Percentiles rank a stretch among this genome's conserved stretches.
Evolutionary conservation across 2,113 vertebrate genomes (phyloP).

Genomic region (Pseudorectes ferrugineus): DNA sequence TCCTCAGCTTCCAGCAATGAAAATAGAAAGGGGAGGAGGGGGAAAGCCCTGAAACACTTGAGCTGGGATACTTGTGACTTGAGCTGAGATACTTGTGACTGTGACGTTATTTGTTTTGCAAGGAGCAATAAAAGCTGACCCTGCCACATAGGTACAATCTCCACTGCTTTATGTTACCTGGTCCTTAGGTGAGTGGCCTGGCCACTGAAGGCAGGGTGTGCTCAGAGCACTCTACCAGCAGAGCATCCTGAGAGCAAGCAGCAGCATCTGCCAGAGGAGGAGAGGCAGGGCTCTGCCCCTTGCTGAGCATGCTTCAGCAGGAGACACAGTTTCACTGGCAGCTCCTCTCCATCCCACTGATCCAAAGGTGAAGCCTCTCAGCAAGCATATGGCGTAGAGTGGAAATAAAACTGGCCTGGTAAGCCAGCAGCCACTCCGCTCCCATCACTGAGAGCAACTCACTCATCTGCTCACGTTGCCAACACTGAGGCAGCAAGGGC

Average conservation of each 20-base stretch:
- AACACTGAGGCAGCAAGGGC: neutral
- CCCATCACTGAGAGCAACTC: neutral
- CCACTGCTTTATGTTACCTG: neutral
- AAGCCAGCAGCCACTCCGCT: neutral
- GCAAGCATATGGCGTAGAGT: accelerated
- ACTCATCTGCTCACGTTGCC: accelerated
- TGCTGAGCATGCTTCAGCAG: accelerated
- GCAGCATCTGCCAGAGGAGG: neutral
- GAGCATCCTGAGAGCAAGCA: neutral
- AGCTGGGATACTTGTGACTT: neutral
- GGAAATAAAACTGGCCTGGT: neutral
- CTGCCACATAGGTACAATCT: neutral
- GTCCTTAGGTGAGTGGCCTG: neutral
- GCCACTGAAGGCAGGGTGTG: neutral
- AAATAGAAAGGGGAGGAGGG: neutral
- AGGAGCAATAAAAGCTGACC: neutral
- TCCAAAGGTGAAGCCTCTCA: neutral
- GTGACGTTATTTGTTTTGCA: neutral
- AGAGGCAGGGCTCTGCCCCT: neutral
- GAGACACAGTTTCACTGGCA: neutral
- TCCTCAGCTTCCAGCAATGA: neutral
- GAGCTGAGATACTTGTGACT: neutral
- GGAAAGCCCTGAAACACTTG: neutral
- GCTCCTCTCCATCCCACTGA: neutral
- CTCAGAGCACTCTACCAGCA: neutral